phyloP scores from a whole-genome alignment of 2,797 vertebrate species.

The Myotis vivesi region DNA sequence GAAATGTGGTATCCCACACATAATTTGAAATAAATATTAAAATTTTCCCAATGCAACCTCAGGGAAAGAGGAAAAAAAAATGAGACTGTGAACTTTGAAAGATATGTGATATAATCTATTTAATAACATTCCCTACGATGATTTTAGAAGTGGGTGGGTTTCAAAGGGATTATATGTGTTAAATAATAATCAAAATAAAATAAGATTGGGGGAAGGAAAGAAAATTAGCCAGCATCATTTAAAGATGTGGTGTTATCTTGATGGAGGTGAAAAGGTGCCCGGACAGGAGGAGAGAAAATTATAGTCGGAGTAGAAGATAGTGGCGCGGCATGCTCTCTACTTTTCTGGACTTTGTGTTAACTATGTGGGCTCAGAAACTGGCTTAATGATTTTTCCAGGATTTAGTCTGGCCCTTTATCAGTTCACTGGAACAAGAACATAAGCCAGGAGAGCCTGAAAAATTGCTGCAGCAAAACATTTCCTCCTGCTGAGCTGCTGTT shows the following conservation, averaged over 20 bases:
- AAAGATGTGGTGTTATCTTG: background rate
- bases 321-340: background rate
- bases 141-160: background rate
- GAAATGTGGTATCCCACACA: background rate
- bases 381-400: slow-evolving; percentile 72
- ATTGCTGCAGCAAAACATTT: slow-evolving; percentile 48
- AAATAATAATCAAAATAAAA: slow-evolving; percentile 1
- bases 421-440: slow-evolving; percentile 52
- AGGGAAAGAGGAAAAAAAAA: background rate
- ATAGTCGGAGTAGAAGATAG: slow-evolving; percentile 19
- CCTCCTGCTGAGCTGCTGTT: background rate
- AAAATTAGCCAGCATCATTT: background rate
- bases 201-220: background rate
- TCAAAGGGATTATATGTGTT: background rate
- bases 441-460: slow-evolving; percentile 65
- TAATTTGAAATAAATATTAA: slow-evolving; percentile 41
- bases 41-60: slow-evolving; percentile 9
- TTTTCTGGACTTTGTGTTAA: slow-evolving; percentile 51
- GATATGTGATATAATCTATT: background rate
- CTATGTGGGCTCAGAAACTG: slow-evolving; percentile 62
- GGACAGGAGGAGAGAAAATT: background rate
- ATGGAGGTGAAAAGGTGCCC: background rate
- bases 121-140: background rate
- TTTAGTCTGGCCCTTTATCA: slow-evolving; percentile 66
- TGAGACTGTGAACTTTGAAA: background rate